A percentile compares a stretch with the other conserved stretches of the same genome.
These are phyloP conservation scores for Poeciliopsis gracilis DNA, from an alignment of 2,797 vertebrate species.

Conservation along the genomic window DNA sequence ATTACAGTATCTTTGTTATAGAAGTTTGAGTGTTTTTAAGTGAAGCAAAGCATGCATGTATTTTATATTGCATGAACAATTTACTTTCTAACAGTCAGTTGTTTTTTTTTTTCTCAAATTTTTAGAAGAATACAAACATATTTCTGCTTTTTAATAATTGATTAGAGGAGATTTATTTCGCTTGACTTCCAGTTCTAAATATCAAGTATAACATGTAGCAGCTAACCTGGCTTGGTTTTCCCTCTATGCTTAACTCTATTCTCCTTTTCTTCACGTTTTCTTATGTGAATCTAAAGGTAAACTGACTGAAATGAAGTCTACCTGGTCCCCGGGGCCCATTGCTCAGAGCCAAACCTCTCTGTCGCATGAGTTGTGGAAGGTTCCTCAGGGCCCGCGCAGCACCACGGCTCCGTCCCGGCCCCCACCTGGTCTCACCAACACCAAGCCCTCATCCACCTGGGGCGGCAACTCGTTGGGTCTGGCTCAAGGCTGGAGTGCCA, in stretches of 20 bases:
- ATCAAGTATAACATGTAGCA: not conserved
- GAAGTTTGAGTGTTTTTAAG: not conserved
- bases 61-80: not conserved
- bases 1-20: not conserved
- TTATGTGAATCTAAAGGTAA: conserved; percentile 83
- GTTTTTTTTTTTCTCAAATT: not conserved
- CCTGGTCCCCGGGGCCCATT: conserved; percentile 94
- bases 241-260: not conserved
- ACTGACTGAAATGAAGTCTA: conserved; percentile 95
- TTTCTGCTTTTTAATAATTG: not conserved
- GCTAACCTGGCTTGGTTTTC: not conserved
- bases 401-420: conserved; percentile 90
- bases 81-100: not conserved
- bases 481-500: conserved; percentile 89
- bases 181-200: not conserved
- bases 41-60: not conserved
- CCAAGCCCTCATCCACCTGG: conserved; percentile 95
- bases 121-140: not conserved
- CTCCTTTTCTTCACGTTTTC: not conserved
- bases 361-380: conserved; percentile 98
- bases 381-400: conserved; percentile 88
- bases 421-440: conserved; percentile 93
- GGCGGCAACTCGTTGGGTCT: conserved; percentile 89
- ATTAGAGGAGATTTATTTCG: not conserved
- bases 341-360: conserved; percentile 93